Conservation (phyloP, 2,113 vertebrate species). For the Tenebrosternarchus preto region DNA sequence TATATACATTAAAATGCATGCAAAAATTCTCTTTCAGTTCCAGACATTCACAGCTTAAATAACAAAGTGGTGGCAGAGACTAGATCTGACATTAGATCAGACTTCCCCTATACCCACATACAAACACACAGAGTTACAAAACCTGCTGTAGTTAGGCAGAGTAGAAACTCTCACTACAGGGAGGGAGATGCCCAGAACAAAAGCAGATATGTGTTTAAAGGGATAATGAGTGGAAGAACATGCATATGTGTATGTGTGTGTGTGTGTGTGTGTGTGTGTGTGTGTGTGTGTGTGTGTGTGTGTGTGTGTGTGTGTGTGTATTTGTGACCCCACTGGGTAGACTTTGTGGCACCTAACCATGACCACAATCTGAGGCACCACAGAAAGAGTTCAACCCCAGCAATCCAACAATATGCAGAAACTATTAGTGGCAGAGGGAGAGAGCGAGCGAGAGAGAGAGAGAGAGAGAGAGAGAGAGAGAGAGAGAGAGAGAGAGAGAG, state of each 20-base stretch:
- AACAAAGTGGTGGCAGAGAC: constrained; percentile 22
- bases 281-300: constrained; percentile 44
- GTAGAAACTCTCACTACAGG: constrained; percentile 21
- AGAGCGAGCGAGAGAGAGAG: too few species aligned
- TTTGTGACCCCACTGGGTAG: constrained; percentile 54
- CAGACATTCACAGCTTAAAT: constrained; percentile 41
- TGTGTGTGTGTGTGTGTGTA: constrained; percentile 19
- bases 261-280: constrained; percentile 24
- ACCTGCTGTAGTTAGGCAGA: not conserved
- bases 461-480: constrained; percentile 20
- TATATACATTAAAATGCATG: not conserved
- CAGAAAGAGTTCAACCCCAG: constrained; percentile 43
- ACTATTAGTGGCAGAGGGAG: constrained; percentile 34
- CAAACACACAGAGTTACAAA: constrained; percentile 16
- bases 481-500: not conserved
- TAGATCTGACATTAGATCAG: not conserved
- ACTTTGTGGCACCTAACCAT: constrained; percentile 69
- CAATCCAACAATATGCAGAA: constrained; percentile 55
- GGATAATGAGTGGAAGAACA: constrained; percentile 9
- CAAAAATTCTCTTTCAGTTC: constrained; percentile 14
- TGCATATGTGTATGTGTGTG: too few species aligned
- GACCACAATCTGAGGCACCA: constrained; percentile 65
- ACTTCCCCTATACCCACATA: not conserved
- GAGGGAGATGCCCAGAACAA: constrained; percentile 18
- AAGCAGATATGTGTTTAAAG: constrained; percentile 5